Evolutionary conservation across 1,140 invertebrate genomes (phyloP).

Genomic region (Melipona quadrifasciata): DNA sequence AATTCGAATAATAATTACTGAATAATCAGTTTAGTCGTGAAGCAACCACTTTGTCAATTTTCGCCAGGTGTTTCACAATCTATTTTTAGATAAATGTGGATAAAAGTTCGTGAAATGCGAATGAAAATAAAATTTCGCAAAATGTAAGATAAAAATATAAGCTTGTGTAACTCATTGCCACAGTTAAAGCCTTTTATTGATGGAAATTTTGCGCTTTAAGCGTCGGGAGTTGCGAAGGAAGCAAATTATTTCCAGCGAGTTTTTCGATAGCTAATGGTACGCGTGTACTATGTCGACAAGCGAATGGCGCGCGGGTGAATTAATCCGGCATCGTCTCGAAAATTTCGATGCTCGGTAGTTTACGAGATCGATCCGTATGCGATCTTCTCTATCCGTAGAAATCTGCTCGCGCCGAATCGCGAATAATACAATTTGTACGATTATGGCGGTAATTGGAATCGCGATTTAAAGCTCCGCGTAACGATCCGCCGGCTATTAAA

Average conservation of each 20-base stretch:
- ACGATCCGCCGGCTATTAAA: conserved; percentile 43
- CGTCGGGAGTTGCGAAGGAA: too few relatives aligned
- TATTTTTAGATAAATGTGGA: too few relatives aligned
- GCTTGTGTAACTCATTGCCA: too few relatives aligned
- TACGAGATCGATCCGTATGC: conserved; percentile 8
- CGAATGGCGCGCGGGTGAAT: conserved; percentile 8
- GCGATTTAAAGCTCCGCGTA: conserved; percentile 9
- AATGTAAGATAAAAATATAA: too few relatives aligned
- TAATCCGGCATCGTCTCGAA: conserved; percentile 24
- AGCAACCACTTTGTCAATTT: too few relatives aligned
- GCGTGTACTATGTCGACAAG: neutral
- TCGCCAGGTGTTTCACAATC: too few relatives aligned
- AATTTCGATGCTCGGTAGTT: conserved; percentile 8
- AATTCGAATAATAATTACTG: neutral
- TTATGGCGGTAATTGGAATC: conserved; percentile 22
- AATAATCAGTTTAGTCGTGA: neutral
- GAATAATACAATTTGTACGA: conserved; percentile 31
- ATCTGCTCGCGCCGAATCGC: neutral
- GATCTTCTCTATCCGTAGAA: conserved; percentile 14
- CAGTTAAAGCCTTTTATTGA: too few relatives aligned
- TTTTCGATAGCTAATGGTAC: too few relatives aligned
- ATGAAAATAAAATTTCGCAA: too few relatives aligned
- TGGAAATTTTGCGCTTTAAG: too few relatives aligned
- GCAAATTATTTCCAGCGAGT: neutral
- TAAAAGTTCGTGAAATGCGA: too few relatives aligned